Evolutionary conservation across 2,113 vertebrate genomes (phyloP).

Genomic region (Notiomystis cincta): DNA sequence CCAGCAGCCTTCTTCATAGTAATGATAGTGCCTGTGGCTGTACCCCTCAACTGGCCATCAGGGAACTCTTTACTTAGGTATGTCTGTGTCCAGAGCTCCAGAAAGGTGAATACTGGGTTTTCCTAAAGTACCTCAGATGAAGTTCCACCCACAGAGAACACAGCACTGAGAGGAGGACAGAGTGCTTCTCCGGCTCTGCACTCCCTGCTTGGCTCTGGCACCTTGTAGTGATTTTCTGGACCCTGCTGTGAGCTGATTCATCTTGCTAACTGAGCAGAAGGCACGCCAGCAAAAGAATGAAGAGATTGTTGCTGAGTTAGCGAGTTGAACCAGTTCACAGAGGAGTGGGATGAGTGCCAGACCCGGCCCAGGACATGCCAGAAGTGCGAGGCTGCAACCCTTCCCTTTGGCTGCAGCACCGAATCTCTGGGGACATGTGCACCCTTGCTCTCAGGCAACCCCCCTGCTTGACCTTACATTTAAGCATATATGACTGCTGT

Average conservation of each 20-base stretch:
- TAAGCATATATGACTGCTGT: background rate
- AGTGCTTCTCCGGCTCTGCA: background rate
- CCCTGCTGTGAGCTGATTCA: background rate
- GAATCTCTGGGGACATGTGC: fast-evolving
- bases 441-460: background rate
- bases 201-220: fast-evolving
- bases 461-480: background rate
- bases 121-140: background rate
- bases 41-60: background rate
- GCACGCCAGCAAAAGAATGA: background rate
- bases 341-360: background rate
- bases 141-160: background rate
- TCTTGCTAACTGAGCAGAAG: slow-evolving; percentile 2
- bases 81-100: background rate
- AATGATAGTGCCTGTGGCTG: background rate
- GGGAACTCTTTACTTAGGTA: background rate
- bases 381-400: background rate
- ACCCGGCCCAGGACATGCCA: background rate
- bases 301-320: background rate
- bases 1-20: background rate
- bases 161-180: background rate
- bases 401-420: background rate
- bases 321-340: background rate
- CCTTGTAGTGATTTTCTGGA: background rate
- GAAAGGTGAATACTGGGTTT: background rate